phyloP scores from a whole-genome alignment of 2,797 vertebrate species.

The Malurus leucopterus region DNA sequence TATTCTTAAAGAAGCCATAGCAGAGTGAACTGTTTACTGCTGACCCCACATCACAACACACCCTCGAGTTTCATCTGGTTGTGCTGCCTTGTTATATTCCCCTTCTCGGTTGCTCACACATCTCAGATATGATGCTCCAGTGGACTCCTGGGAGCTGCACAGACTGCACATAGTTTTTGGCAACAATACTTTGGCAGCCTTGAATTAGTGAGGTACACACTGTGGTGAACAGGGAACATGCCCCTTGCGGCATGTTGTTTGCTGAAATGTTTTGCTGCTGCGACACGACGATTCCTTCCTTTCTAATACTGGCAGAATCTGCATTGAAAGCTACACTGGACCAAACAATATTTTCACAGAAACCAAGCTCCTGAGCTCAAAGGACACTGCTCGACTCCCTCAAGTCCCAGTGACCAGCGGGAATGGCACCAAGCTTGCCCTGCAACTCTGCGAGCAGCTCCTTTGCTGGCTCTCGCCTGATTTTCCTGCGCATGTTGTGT shows the following conservation, averaged over 20 bases:
- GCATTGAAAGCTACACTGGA: slow-evolving; percentile 41
- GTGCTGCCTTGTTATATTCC: background rate
- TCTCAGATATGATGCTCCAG: background rate
- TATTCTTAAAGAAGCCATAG: background rate
- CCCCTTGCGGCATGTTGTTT: background rate
- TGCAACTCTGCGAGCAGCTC: slow-evolving; percentile 12
- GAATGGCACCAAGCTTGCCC: background rate
- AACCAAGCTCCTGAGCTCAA: slow-evolving; percentile 39
- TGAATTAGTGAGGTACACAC: slow-evolving; percentile 18
- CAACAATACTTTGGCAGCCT: slow-evolving; percentile 44
- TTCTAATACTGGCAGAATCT: slow-evolving; percentile 16
- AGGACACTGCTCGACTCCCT: background rate
- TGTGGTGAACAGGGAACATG: background rate
- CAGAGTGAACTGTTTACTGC: background rate
- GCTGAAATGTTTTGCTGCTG: slow-evolving; percentile 13
- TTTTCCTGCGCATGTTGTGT: slow-evolving; percentile 25
- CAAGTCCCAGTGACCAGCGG: fast-evolving
- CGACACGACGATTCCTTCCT: background rate
- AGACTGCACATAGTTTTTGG: slow-evolving; percentile 23
- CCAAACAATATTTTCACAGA: slow-evolving; percentile 37
- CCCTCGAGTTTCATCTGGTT: background rate
- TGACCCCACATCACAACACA: background rate
- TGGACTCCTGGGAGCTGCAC: background rate
- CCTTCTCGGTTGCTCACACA: background rate
- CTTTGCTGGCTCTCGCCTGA: slow-evolving; percentile 25